phyloP scores from a whole-genome alignment of 2,888 invertebrate species.

The Liodrosophila aerea region DNA sequence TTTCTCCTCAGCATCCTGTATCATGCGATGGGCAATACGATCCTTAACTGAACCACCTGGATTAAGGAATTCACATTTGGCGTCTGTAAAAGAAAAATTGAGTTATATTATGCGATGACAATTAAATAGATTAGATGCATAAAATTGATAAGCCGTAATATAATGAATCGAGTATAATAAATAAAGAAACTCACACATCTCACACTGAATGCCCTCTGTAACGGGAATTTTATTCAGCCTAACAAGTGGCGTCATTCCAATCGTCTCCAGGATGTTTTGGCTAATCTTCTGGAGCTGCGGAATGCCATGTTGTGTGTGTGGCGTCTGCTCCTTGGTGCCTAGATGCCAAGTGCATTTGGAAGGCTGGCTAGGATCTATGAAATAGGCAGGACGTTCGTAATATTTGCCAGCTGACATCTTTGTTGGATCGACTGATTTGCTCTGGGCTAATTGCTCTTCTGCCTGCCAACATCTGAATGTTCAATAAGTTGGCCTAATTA shows the following conservation, averaged over 20 bases:
- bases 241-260: constrained; percentile 93
- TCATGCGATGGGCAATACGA: constrained; percentile 96
- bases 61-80: constrained; percentile 98
- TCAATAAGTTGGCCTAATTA: too few species aligned
- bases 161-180: too few species aligned
- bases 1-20: constrained; percentile 94
- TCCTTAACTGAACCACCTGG: constrained; percentile 99
- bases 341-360: constrained; percentile 81
- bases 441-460: too few species aligned
- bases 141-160: too few species aligned
- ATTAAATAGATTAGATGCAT: too few species aligned
- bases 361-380: constrained; percentile 76
- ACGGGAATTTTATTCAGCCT: constrained; percentile 91
- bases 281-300: constrained; percentile 73
- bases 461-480: too few species aligned
- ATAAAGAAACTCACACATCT: constrained; percentile 92
- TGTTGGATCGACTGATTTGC: too few species aligned
- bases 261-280: constrained; percentile 88
- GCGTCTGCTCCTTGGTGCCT: constrained; percentile 70
- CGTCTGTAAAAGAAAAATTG: constrained; percentile 91
- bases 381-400: constrained; percentile 71
- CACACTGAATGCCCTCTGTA: constrained; percentile 90
- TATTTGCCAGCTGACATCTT: constrained; percentile 66
- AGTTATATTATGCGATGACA: too few species aligned
- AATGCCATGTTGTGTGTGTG: constrained; percentile 75